Evolutionary conservation across 2,888 invertebrate species (phyloP).

Genomic region (Lumbricus terrestris): DNA sequence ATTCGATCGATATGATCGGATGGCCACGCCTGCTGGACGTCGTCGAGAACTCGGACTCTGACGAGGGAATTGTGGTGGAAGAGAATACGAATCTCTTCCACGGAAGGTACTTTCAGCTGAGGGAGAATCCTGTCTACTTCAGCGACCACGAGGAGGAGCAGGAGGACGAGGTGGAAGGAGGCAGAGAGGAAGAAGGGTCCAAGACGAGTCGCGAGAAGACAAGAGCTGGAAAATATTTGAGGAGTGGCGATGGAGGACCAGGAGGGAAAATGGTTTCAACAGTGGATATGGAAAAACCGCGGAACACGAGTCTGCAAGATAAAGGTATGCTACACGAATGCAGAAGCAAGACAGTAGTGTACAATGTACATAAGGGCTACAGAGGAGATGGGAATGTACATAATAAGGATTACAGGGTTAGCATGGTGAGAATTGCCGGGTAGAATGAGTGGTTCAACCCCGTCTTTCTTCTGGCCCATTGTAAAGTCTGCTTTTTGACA

Average conservation of each 20-base stretch:
- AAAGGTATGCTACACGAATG: background rate
- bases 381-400: background rate
- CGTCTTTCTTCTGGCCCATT: too few species aligned
- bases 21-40: slow-evolving; percentile 30
- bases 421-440: too few species aligned
- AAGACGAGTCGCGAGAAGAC: background rate
- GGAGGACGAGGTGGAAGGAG: background rate
- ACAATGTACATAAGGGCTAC: background rate
- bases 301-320: background rate
- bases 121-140: slow-evolving; percentile 41
- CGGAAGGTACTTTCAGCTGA: slow-evolving; percentile 33
- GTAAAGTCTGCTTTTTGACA: too few species aligned
- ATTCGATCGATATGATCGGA: slow-evolving; percentile 33
- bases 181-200: background rate
- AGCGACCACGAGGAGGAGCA: slow-evolving; percentile 34
- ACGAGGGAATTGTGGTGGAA: slow-evolving; percentile 31
- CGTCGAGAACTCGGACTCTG: slow-evolving; percentile 21
- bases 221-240: background rate
- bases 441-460: too few species aligned
- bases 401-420: too few species aligned
- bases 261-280: background rate
- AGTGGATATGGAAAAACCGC: background rate
- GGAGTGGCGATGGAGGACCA: background rate
- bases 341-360: background rate
- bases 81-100: slow-evolving; percentile 40